Conservation (phyloP, 2,888 invertebrate genomes). For the Drosophila longiperda region DNA sequence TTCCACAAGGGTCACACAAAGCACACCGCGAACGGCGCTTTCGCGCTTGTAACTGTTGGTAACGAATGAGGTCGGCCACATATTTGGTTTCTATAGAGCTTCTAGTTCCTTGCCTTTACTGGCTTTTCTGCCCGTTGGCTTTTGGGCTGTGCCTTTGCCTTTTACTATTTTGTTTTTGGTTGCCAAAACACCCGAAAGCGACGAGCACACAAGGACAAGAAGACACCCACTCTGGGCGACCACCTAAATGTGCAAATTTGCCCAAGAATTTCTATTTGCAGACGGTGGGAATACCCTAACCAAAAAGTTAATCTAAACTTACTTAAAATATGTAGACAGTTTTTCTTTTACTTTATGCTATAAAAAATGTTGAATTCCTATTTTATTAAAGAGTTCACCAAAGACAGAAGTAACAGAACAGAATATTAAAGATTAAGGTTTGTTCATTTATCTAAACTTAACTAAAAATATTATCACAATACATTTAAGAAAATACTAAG, state of each 20-base stretch:
- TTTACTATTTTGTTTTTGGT: constrained; percentile 45
- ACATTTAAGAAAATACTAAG: background rate
- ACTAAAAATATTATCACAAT: background rate
- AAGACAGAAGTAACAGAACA: too few species aligned
- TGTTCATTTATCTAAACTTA: background rate
- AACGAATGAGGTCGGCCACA: constrained; percentile 77
- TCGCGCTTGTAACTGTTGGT: constrained; percentile 74
- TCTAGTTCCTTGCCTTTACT: constrained; percentile 39
- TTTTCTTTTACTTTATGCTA: background rate
- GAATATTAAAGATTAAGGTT: too few species aligned
- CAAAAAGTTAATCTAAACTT: background rate
- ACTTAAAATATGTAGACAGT: background rate
- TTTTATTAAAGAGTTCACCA: background rate
- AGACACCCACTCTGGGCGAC: constrained; percentile 23
- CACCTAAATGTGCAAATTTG: constrained; percentile 53
- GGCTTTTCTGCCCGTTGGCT: background rate
- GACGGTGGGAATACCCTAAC: constrained; percentile 33
- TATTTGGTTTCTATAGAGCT: constrained; percentile 76
- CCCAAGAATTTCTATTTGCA: constrained; percentile 1
- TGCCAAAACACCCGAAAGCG: constrained; percentile 72
- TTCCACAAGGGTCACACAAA: constrained; percentile 50
- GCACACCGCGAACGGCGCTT: constrained; percentile 55
- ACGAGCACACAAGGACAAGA: constrained; percentile 66
- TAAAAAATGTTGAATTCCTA: background rate
- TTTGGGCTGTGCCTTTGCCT: constrained; percentile 31